A percentile compares a stretch with the other conserved stretches of the same genome.
Evolutionary conservation across 2,797 vertebrate genomes (phyloP).

Genomic region (Ciconia nigra): DNA sequence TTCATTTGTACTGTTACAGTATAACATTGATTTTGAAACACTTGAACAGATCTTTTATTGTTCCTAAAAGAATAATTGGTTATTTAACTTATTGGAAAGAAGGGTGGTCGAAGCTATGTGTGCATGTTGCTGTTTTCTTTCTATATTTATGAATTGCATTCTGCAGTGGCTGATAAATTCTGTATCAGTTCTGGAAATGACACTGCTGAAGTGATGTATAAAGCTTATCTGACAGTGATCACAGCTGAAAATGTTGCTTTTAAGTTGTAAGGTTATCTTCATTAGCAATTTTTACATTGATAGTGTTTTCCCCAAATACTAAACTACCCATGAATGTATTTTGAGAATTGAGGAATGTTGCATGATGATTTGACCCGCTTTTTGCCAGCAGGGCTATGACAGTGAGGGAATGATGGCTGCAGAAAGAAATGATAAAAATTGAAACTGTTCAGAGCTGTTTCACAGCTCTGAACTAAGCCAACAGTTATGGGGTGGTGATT

Average conservation of each 20-base stretch:
- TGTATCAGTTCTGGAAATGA: not conserved
- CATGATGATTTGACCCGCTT: not conserved
- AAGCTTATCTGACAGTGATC: not conserved
- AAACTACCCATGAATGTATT: not conserved
- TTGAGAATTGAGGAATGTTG: not conserved
- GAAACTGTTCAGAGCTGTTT: not conserved
- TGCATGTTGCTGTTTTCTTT: not conserved
- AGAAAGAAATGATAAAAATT: not conserved
- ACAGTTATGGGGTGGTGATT: not conserved
- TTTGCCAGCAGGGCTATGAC: not conserved
- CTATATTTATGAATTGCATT: not conserved
- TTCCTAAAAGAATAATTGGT: not conserved
- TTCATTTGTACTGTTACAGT: not conserved
- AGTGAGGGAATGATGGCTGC: not conserved
- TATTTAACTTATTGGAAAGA: not conserved
- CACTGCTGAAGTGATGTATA: not conserved
- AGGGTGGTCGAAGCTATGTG: not conserved
- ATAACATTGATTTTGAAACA: not conserved
- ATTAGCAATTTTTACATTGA: not conserved
- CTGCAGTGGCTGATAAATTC: not conserved
- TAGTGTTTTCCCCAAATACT: not conserved
- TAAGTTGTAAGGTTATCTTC: not conserved
- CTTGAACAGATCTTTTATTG: not conserved
- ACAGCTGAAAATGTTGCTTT: not conserved
- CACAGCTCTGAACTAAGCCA: not conserved